Conservation (phyloP, 1,140 invertebrate genomes). For the Pollicipes pollicipes region DNA sequence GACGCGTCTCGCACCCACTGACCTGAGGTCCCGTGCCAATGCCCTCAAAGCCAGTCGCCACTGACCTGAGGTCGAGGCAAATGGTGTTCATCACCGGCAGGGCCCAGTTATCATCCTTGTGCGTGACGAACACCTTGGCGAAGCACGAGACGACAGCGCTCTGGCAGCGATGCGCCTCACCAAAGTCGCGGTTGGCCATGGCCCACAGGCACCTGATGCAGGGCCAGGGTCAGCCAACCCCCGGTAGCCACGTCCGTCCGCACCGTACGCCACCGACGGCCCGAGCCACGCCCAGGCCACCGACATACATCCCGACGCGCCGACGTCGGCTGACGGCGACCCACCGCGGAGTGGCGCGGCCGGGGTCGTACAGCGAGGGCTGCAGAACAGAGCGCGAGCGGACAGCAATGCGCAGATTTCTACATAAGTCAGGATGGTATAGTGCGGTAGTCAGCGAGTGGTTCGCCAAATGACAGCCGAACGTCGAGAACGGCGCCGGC, state of each 20-base stretch:
- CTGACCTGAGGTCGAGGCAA: conserved; percentile 65
- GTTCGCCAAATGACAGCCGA: background rate
- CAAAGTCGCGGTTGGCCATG: background rate
- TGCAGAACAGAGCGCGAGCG: too few relatives aligned
- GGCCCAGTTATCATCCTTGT: conserved; percentile 90
- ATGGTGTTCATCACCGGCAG: conserved; percentile 74
- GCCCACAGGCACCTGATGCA: background rate
- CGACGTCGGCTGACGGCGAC: background rate
- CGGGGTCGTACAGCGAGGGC: too few relatives aligned
- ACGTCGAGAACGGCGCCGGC: too few relatives aligned
- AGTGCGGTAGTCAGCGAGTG: too few relatives aligned
- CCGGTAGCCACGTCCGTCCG: too few relatives aligned
- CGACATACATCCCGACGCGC: too few relatives aligned
- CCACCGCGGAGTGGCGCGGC: background rate
- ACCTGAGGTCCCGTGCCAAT: conserved; percentile 74
- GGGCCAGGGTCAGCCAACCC: background rate
- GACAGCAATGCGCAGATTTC: too few relatives aligned
- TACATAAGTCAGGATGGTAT: too few relatives aligned
- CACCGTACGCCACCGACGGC: too few relatives aligned
- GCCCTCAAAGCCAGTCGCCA: too few relatives aligned
- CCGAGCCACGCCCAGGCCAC: too few relatives aligned
- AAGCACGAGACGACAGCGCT: background rate
- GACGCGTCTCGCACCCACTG: conserved; percentile 25
- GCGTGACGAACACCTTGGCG: background rate
- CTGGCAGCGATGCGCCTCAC: background rate